phyloP scores from a whole-genome alignment of 1,140 invertebrate species.

The Sipha flava region DNA sequence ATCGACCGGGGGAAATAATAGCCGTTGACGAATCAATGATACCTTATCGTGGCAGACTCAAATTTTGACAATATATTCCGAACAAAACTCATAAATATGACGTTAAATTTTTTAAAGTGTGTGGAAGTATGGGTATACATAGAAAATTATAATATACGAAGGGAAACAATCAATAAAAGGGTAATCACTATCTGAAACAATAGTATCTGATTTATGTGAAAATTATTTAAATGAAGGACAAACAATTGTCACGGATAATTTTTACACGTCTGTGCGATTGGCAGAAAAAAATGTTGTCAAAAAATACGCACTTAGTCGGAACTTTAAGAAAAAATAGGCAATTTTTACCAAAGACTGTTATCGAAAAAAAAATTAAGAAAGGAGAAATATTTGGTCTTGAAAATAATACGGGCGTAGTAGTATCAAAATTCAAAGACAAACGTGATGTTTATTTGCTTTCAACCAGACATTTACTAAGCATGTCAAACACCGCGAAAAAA shows the following conservation, averaged over 20 bases:
- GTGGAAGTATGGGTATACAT: conserved; percentile 38
- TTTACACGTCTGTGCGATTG: conserved; percentile 42
- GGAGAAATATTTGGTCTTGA: not conserved
- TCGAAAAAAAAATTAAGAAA: not conserved
- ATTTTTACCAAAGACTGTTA: not conserved
- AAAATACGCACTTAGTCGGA: conserved; percentile 41
- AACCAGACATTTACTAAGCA: not conserved
- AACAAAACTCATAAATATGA: conserved; percentile 39
- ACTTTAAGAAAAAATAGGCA: conserved; percentile 34
- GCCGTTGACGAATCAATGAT: conserved; percentile 41
- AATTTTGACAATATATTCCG: conserved; percentile 41
- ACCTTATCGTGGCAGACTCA: conserved; percentile 39
- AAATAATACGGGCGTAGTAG: not conserved
- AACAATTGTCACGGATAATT: conserved; percentile 45
- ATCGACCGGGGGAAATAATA: conserved; percentile 38
- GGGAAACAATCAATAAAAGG: not conserved
- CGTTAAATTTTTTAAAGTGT: conserved; percentile 41
- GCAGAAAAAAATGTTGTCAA: conserved; percentile 40
- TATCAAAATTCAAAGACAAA: not conserved
- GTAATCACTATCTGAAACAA: conserved; percentile 35
- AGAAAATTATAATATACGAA: conserved; percentile 39
- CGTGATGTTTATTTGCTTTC: not conserved
- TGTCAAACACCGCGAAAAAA: not conserved
- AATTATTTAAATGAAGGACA: conserved; percentile 40
- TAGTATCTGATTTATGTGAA: conserved; percentile 36